phyloP scores from a whole-genome alignment of 2,113 vertebrate genomes.

The Laticauda laticaudata region DNA sequence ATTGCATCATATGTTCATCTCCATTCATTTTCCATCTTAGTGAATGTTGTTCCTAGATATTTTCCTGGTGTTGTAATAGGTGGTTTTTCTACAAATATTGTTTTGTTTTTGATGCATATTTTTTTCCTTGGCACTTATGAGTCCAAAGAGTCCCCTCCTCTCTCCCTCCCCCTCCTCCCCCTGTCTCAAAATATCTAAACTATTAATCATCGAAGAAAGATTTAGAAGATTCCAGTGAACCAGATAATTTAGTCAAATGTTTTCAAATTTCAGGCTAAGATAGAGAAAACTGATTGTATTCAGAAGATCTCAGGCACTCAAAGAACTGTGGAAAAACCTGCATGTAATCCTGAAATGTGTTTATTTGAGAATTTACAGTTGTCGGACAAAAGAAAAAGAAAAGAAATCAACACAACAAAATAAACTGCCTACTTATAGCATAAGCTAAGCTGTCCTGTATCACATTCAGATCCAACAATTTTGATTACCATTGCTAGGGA shows the following conservation, averaged over 20 bases:
- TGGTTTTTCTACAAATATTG: not conserved
- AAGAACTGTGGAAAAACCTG: not conserved
- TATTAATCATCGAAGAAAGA: not conserved
- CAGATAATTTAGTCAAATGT: not conserved
- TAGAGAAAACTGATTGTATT: not conserved
- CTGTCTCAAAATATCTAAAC: not conserved
- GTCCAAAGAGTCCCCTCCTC: not conserved
- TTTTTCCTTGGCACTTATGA: not conserved
- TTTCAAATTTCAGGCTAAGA: not conserved
- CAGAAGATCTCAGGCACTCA: not conserved
- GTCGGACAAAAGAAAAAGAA: not conserved
- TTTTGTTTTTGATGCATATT: not conserved
- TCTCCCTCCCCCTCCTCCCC: no score
- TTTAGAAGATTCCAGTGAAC: not conserved
- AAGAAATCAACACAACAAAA: not conserved
- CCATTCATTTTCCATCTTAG: not conserved
- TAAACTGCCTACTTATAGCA: not conserved
- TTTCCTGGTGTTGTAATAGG: not conserved
- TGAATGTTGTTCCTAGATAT: not conserved
- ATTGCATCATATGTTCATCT: not conserved
- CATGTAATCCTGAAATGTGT: not conserved
- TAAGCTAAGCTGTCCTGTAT: not conserved
- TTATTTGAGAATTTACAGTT: not conserved
- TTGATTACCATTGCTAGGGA: not conserved
- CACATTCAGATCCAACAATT: not conserved